These are phyloP conservation scores for Pachypeltis micranthus DNA, from an alignment of 1,140 invertebrate species.

Conservation along the genomic window DNA sequence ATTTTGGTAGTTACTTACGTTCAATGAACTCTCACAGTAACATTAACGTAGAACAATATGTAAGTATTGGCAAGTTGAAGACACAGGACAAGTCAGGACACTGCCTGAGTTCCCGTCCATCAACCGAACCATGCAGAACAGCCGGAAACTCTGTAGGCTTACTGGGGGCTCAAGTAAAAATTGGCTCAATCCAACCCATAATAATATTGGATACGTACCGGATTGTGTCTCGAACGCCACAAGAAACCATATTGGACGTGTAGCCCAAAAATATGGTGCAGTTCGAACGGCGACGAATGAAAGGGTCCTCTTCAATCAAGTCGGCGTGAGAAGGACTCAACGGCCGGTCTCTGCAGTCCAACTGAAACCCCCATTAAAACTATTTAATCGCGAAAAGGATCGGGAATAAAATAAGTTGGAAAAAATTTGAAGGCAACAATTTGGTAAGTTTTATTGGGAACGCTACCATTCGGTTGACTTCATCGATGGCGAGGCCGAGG, in stretches of 20 bases:
- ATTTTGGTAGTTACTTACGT: too few relatives aligned
- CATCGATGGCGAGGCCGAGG: constrained; percentile 78
- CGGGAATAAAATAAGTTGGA: background rate
- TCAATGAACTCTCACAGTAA: too few relatives aligned
- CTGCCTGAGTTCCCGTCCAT: too few relatives aligned
- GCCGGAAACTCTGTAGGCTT: too few relatives aligned
- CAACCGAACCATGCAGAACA: too few relatives aligned
- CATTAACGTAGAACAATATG: too few relatives aligned
- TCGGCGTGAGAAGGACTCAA: constrained; percentile 53
- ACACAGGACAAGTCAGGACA: too few relatives aligned
- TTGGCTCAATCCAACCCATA: too few relatives aligned
- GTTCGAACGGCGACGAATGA: constrained; percentile 60
- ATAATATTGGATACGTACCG: too few relatives aligned
- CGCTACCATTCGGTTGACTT: constrained; percentile 83
- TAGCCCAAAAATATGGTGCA: constrained; percentile 97
- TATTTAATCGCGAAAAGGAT: background rate
- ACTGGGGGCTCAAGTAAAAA: too few relatives aligned
- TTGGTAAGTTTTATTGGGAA: background rate
- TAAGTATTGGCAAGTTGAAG: too few relatives aligned
- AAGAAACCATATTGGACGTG: constrained; percentile 96
- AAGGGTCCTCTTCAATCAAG: constrained; percentile 59
- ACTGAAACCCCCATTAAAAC: constrained; percentile 30
- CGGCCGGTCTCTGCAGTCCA: constrained; percentile 47
- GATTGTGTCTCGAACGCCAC: constrained; percentile 85
- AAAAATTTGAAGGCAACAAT: background rate